Evolutionary conservation across 2,113 vertebrate genomes (phyloP), one percentile per base, ranked within the genome.

Genomic region (Ceyx cyanopectus): DNA sequence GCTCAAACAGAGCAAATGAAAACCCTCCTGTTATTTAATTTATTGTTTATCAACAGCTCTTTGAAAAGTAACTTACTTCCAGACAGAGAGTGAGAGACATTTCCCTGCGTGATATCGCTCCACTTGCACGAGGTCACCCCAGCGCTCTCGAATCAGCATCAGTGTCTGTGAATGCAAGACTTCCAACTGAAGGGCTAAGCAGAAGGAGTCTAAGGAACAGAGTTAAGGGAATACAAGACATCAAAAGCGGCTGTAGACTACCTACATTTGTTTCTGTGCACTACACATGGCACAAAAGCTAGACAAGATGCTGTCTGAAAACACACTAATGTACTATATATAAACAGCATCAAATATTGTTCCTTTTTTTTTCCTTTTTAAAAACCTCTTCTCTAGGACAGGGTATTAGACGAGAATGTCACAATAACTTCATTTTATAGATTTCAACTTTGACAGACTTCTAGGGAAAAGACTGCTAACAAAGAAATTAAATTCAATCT

Each of bases 71-170:
- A 98, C 99, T 98, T 99, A 99, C 99, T 99, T 99, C 99, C 99
- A 99, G 95, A 99, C 99, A 56, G 98, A 97, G 41, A 99, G 98
- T 0, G 98, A 99, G 92, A 99, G 99, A 94, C 98, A 99, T 97
- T 99, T 99, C 67, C 99, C 99, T 11, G 99, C 98, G 61, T 99
- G 87, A 46, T 99, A 99, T 93, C 98, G 97, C 96, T 99, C 99
- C 92, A 99, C 99, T 93, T 99, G 99, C 85, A 99, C 99, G 60
- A 99, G 98, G 97, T 99, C 99, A n/a, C 99, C 99, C 99, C 99
- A 99, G 41, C 99, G 98, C 96, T 99, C 99, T 65, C 99, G 98
- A 86, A 99, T 98, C 94, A 99, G 97, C 99, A 99, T 99, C 77
- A 99, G 95, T 32, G 99, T 99, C 96, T 99, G 99, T 30, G 99